A percentile compares a stretch with the other conserved stretches of the same genome.
Evolutionary conservation across 2,113 vertebrate species (phyloP).

Genomic region (Ailurus styani): DNA sequence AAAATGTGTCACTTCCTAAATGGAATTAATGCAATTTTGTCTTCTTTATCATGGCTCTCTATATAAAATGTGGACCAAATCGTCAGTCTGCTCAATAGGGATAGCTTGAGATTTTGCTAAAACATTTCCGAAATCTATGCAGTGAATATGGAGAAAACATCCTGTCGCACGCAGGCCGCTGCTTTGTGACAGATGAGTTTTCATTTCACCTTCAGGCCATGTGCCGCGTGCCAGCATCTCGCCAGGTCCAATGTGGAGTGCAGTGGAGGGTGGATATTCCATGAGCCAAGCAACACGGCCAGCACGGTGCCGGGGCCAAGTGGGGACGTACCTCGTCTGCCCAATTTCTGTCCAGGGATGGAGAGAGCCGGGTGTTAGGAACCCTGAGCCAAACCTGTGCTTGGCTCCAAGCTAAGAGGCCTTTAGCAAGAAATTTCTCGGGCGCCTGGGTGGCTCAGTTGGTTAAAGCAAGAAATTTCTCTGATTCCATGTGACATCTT

Average conservation of each 20-base stretch:
- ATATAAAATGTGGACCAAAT: not conserved
- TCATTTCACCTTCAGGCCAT: rapidly evolving
- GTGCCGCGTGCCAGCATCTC: rapidly evolving
- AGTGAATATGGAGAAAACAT: no score
- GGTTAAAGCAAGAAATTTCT: not conserved
- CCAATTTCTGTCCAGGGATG: not conserved
- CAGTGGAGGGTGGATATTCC: rapidly evolving
- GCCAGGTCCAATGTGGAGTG: rapidly evolving
- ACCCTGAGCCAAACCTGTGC: no score
- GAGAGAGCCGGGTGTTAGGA: not conserved
- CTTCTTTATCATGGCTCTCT: not conserved
- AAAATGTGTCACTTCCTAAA: not conserved
- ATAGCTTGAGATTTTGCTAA: not conserved
- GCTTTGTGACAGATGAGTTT: not conserved
- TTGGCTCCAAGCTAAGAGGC: not conserved
- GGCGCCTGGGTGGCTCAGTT: no score
- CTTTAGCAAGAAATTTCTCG: not conserved
- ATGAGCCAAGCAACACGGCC: rapidly evolving
- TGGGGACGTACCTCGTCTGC: rapidly evolving
- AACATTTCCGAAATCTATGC: rapidly evolving
- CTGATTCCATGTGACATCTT: not conserved
- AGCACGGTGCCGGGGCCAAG: rapidly evolving
- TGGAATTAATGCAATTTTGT: not conserved
- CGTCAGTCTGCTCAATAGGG: rapidly evolving
- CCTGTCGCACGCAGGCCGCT: rapidly evolving